These are phyloP conservation scores for Tichodroma muraria DNA, from an alignment of 2,113 vertebrate species.

Conservation along the genomic window DNA sequence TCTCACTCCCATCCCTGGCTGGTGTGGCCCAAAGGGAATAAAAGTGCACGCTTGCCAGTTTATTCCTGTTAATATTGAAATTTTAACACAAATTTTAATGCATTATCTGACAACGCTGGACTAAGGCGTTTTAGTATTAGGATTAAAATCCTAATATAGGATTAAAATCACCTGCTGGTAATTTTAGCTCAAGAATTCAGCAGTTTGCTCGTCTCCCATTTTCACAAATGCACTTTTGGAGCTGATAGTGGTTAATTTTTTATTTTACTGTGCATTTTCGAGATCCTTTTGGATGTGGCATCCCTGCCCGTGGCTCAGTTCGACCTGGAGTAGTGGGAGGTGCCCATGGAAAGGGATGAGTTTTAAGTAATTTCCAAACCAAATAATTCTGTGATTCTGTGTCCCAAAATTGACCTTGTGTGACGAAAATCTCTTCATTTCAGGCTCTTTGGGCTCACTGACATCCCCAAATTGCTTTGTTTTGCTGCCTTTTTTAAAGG, in stretches of 20 bases:
- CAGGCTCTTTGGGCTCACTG: neutral
- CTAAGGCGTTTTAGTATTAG: neutral
- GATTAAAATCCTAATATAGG: neutral
- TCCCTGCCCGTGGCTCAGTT: neutral
- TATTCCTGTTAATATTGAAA: neutral
- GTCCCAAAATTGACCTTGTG: neutral
- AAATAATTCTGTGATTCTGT: neutral
- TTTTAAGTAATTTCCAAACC: neutral
- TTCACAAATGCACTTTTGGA: neutral
- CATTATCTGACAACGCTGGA: neutral
- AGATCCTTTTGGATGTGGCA: neutral
- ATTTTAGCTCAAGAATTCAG: neutral
- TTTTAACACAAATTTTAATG: fast-evolving
- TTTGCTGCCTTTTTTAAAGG: neutral
- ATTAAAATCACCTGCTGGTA: neutral
- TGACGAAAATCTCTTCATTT: neutral
- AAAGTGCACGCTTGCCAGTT: neutral
- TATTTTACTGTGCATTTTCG: neutral
- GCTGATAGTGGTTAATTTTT: neutral
- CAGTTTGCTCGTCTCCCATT: neutral
- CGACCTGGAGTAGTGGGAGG: neutral
- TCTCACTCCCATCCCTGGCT: neutral
- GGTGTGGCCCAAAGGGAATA: neutral
- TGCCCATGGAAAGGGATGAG: neutral
- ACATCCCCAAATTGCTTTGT: neutral